phyloP scores from a whole-genome alignment of 2,113 vertebrate genomes.

The Candoia aspera region DNA sequence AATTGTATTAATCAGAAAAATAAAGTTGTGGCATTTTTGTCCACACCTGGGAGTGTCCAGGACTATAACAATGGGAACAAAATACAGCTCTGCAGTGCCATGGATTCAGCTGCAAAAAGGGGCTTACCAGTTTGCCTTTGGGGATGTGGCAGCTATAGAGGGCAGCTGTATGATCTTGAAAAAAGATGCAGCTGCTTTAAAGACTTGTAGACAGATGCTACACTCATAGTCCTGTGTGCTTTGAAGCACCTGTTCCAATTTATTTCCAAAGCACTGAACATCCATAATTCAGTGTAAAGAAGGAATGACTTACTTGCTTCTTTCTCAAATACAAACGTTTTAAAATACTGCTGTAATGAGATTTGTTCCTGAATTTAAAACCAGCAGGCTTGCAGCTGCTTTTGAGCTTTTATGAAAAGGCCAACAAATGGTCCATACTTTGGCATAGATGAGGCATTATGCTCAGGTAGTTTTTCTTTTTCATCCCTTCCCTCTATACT shows the following conservation, averaged over 20 bases:
- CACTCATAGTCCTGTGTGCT: neutral
- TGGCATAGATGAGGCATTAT: neutral
- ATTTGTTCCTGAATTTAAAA: neutral
- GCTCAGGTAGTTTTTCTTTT: neutral
- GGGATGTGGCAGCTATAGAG: neutral
- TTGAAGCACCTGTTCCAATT: neutral
- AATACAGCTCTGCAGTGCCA: neutral
- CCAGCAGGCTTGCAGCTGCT: neutral
- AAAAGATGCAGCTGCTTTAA: neutral
- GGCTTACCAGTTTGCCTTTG: neutral
- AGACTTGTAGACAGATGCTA: neutral
- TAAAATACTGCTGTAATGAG: neutral
- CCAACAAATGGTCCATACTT: neutral
- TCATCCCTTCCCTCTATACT: neutral
- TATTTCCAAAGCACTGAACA: neutral
- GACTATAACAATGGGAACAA: neutral
- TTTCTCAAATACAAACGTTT: neutral
- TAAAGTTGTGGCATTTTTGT: neutral
- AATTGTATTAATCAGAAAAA: conserved; percentile 1
- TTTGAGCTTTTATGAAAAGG: neutral
- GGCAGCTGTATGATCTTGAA: neutral
- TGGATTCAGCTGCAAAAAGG: neutral
- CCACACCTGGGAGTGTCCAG: neutral
- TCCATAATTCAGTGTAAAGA: neutral
- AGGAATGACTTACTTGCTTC: neutral